Evolutionary conservation across 2,113 vertebrate species (phyloP), one percentile per base, ranked within the genome.

Genomic region (Ramphastos sulfuratus): DNA sequence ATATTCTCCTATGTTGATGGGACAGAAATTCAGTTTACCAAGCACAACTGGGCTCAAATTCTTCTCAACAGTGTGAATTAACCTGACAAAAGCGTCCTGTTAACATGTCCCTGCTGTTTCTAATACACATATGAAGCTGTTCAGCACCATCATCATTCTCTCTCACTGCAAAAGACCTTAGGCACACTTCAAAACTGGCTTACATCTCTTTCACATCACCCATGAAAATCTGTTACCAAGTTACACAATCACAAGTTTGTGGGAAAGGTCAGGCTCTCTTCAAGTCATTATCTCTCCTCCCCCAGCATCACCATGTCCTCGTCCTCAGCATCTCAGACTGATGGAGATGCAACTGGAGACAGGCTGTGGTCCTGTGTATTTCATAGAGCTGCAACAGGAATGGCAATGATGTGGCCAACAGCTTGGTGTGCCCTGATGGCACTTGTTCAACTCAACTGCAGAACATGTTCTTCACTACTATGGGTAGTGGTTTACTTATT

Each of bases 221-320:
- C n/a, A 21, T 12, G 44, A 74, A 74, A 82, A 44, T 23, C 31
- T 46, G 13, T 15, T 13, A 5, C 13, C 2, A 27, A 66, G 48
- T n/a, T 37, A 58, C 1, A 46, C 50, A 46, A 28, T 31, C 0
- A 0, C 9, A 28, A 24, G 7, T 6, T 7, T 19, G 12, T 16
- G 16, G 37, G 65, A 74, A 73, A 28, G 56, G 8, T 64, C 2
- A 63, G 58, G 21, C 63, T 87, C 8, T n/a, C 6, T 81, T 18
- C 54, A 64, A 10, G 25, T 27, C 4, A 0, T 37, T 9, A 15
- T 7, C 37, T 89, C 56, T 54, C 20, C 24, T 56, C 23, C 12
- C 10, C 4, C 46, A n/a, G 35, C n/a, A 74, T 14, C 46, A 54
- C 27, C 72, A 3, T 0, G 2, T 15, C 71, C 50, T 54, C 3